Conservation (phyloP, 2,888 invertebrate genomes). For the Melanargia galathea region DNA sequence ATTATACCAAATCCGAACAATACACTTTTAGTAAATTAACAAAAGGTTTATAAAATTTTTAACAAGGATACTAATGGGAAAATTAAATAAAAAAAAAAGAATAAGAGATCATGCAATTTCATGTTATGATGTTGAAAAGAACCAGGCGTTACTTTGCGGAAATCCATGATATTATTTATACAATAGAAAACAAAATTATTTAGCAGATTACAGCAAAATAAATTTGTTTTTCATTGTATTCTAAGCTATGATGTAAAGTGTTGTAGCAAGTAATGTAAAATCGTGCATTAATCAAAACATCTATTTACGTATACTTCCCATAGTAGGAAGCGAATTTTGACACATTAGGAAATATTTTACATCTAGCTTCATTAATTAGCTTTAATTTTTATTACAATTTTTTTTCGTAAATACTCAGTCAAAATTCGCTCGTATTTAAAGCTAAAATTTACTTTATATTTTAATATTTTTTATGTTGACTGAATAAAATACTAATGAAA, state of each 20-base stretch:
- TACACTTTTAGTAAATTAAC: too few species aligned
- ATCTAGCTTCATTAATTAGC: neutral
- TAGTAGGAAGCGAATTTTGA: slow-evolving; percentile 9
- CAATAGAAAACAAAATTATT: too few species aligned
- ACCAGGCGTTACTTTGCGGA: too few species aligned
- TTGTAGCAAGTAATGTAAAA: slow-evolving; percentile 1
- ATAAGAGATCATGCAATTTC: too few species aligned
- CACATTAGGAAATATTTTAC: slow-evolving; percentile 7
- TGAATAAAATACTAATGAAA: slow-evolving; percentile 5
- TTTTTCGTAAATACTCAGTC: slow-evolving; percentile 14
- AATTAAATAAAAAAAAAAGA: too few species aligned
- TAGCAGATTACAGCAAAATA: too few species aligned
- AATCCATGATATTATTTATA: too few species aligned
- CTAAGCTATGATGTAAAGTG: neutral
- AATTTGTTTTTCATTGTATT: neutral
- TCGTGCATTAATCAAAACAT: slow-evolving; percentile 1
- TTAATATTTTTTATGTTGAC: neutral
- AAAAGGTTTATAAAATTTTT: too few species aligned
- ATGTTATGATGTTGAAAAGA: too few species aligned
- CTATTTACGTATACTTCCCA: neutral
- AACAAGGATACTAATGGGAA: too few species aligned
- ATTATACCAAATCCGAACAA: too few species aligned
- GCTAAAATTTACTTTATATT: neutral
- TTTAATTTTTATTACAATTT: slow-evolving; percentile 15
- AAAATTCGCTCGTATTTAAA: slow-evolving; percentile 17